Percentiles rank a stretch among this genome's conserved stretches.
phyloP scores from a whole-genome alignment of 2,888 invertebrate species.

The Gymnosoma rotundatum region DNA sequence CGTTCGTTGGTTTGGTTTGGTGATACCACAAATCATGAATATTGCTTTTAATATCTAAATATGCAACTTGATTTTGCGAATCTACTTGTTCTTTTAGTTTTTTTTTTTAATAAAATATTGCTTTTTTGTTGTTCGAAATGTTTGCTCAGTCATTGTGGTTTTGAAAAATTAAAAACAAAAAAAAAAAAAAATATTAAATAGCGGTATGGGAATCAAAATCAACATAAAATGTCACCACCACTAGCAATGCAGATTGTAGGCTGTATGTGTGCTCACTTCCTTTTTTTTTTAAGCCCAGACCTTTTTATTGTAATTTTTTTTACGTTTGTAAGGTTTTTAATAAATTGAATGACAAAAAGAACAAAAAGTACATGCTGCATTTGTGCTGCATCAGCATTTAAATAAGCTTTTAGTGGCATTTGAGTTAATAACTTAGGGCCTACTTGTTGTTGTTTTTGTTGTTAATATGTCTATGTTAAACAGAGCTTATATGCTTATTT shows the following conservation, averaged over 20 bases:
- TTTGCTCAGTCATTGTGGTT: constrained; percentile 65
- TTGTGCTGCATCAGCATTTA: constrained; percentile 72
- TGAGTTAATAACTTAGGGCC: constrained; percentile 74
- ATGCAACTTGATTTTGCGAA: constrained; percentile 61
- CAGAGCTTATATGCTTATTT: constrained; percentile 26
- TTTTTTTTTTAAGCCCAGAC: constrained; percentile 16
- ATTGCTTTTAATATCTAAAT: constrained; percentile 65
- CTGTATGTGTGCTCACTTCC: constrained; percentile 45
- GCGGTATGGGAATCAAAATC: constrained; percentile 12
- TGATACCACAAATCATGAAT: constrained; percentile 37
- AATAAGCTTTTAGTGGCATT: constrained; percentile 75
- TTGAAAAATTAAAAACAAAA: background rate
- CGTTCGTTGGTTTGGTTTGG: background rate
- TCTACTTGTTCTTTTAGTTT: background rate
- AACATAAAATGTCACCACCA: constrained; percentile 11
- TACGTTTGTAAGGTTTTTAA: constrained; percentile 32
- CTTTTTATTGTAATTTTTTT: constrained; percentile 23
- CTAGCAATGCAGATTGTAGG: constrained; percentile 21
- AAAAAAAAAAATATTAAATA: background rate
- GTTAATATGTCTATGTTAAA: constrained; percentile 12
- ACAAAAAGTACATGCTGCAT: constrained; percentile 60
- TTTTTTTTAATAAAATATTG: constrained; percentile 27
- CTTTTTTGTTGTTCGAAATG: constrained; percentile 45
- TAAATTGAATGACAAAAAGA: constrained; percentile 24
- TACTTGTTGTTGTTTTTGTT: constrained; percentile 50